A percentile compares a stretch with the other conserved stretches of the same genome.
phyloP scores from a whole-genome alignment of 92 coral and sea anemone genomes.

The Porites lobata region DNA sequence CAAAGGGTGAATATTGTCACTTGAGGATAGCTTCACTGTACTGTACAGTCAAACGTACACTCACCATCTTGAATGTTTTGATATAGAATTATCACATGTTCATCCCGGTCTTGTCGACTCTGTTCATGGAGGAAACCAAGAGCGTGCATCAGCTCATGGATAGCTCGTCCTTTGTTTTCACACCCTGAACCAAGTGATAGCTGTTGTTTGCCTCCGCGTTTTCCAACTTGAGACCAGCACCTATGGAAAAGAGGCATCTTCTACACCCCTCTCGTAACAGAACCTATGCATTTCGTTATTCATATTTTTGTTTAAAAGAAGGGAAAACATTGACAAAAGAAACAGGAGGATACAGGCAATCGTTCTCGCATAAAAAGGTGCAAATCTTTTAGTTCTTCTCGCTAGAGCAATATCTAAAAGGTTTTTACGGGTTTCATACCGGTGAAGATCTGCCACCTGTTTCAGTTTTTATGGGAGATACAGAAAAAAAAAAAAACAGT shows the following conservation, averaged over 20 bases:
- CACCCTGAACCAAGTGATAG: slow-evolving; percentile 70
- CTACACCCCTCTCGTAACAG: not conserved
- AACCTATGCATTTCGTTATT: not conserved
- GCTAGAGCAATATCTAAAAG: too few relatives aligned
- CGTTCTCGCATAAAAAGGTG: too few relatives aligned
- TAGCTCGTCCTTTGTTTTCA: slow-evolving; percentile 56
- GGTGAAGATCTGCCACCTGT: too few relatives aligned
- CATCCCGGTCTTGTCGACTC: slow-evolving; percentile 72
- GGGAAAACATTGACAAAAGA: too few relatives aligned
- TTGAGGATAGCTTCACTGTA: too few relatives aligned
- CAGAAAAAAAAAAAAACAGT: too few relatives aligned
- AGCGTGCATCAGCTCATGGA: slow-evolving; percentile 73
- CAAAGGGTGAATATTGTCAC: too few relatives aligned
- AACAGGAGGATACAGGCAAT: too few relatives aligned
- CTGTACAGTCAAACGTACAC: not conserved
- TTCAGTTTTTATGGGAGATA: too few relatives aligned
- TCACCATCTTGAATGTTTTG: slow-evolving; percentile 50
- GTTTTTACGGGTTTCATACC: too few relatives aligned
- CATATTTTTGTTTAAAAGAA: not conserved
- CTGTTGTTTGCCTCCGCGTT: slow-evolving; percentile 61
- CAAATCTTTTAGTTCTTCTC: too few relatives aligned
- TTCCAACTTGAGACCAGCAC: slow-evolving; percentile 72
- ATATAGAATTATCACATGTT: slow-evolving; percentile 34
- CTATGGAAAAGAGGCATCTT: slow-evolving; percentile 5
- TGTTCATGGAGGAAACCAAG: slow-evolving; percentile 78